A percentile compares a stretch with the other conserved stretches of the same genome.
These are phyloP conservation scores for Actenoides hombroni DNA, from an alignment of 2,113 vertebrate genomes.

Conservation along the genomic window DNA sequence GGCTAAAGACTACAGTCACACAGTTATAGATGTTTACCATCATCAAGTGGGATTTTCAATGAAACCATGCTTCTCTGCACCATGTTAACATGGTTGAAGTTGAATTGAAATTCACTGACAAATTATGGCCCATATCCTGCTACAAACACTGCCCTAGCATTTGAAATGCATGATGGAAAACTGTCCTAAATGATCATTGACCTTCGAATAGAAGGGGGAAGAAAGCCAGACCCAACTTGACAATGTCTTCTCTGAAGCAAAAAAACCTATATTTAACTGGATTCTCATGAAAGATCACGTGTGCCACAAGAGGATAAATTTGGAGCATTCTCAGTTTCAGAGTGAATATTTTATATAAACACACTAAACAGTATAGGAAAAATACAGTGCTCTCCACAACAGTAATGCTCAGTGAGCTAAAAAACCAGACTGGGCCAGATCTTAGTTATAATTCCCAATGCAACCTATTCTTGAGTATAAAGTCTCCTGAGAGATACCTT, in stretches of 20 bases:
- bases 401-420: conserved; percentile 39
- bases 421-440: conserved; percentile 44
- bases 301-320: conserved; percentile 43
- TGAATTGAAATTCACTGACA: not conserved
- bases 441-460: conserved; percentile 50
- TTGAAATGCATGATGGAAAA: not conserved
- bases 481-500: conserved; percentile 55
- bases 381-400: conserved; percentile 55
- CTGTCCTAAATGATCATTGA: conserved; percentile 46
- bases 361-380: conserved; percentile 45
- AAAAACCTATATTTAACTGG: not conserved
- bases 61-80: not conserved
- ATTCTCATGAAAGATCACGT: conserved; percentile 22
- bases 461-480: conserved; percentile 63
- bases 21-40: accelerated
- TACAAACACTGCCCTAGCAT: not conserved
- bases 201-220: conserved; percentile 33
- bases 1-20: not conserved
- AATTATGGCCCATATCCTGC: not conserved
- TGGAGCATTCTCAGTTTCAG: conserved; percentile 55
- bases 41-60: accelerated
- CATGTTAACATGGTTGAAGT: not conserved
- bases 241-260: not conserved
- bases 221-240: conserved; percentile 9
- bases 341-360: conserved; percentile 62